Percentiles rank a stretch among this genome's conserved stretches.
Evolutionary conservation across 1,140 invertebrate genomes (phyloP).

Genomic region (Ditylenchus dipsaci): DNA sequence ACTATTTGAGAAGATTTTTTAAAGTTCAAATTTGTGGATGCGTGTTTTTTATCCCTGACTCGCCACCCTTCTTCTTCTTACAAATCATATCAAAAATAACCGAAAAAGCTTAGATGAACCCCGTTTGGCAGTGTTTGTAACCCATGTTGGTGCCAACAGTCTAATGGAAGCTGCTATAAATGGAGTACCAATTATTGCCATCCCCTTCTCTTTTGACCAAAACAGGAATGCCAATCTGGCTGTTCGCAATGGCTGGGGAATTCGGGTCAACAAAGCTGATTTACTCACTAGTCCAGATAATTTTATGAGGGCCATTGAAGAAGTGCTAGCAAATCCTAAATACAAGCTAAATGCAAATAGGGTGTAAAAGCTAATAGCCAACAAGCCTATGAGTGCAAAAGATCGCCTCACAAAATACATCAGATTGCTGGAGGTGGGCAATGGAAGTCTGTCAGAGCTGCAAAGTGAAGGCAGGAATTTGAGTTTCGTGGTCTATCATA

Average conservation of each 20-base stretch:
- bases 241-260: not conserved
- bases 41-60: no score
- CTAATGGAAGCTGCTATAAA: conserved; percentile 3
- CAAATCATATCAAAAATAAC: no score
- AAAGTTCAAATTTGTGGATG: no score
- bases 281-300: not conserved
- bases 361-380: conserved; percentile 10
- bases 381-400: conserved; percentile 20
- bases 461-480: conserved; percentile 12
- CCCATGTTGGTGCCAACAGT: conserved; percentile 10
- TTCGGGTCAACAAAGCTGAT: not conserved
- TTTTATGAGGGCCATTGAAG: not conserved
- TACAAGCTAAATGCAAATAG: conserved; percentile 9
- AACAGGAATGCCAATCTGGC: not conserved
- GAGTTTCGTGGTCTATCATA: conserved; percentile 5
- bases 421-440: conserved; percentile 26
- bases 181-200: conserved; percentile 1
- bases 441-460: conserved; percentile 22
- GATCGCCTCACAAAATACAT: conserved; percentile 23
- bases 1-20: no score
- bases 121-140: conserved; percentile 3
- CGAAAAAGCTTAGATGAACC: not conserved
- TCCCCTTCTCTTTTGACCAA: conserved; percentile 13
- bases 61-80: no score
- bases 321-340: not conserved